phyloP scores from a whole-genome alignment of 1,140 invertebrate genomes.

The Eupeodes corollae region DNA sequence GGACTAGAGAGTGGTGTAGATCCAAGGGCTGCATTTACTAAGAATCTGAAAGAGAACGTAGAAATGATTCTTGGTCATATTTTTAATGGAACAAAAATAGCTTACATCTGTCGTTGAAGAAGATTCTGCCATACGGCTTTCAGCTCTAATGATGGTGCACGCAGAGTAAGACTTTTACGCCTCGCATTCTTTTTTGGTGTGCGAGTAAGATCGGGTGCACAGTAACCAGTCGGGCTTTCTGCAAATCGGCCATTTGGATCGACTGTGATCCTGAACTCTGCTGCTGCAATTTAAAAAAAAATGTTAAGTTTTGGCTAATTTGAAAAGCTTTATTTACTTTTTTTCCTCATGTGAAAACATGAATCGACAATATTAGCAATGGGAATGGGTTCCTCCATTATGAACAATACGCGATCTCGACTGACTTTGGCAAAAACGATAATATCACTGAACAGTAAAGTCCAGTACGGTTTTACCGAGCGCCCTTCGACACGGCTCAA shows the following conservation, averaged over 20 bases:
- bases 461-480: constrained; percentile 71
- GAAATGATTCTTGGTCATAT: too few relatives aligned
- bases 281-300: constrained; percentile 41
- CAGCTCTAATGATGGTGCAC: constrained; percentile 67
- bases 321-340: constrained; percentile 43
- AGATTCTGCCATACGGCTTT: constrained; percentile 83
- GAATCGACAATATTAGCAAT: constrained; percentile 65
- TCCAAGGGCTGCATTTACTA: constrained; percentile 44
- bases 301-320: not conserved
- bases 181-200: constrained; percentile 49
- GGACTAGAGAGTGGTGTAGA: constrained; percentile 50
- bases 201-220: constrained; percentile 45
- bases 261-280: constrained; percentile 56
- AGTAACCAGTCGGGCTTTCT: constrained; percentile 54
- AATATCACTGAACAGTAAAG: constrained; percentile 68
- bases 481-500: constrained; percentile 67
- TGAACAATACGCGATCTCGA: constrained; percentile 69
- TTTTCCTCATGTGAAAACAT: constrained; percentile 72
- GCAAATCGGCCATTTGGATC: constrained; percentile 46
- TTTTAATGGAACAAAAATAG: constrained; percentile 12
- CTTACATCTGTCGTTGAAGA: constrained; percentile 77
- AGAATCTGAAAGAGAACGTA: constrained; percentile 40
- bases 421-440: constrained; percentile 75
- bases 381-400: constrained; percentile 72
- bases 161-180: constrained; percentile 55